Conservation (phyloP, 2,113 vertebrate genomes). For the Callocephalon fimbriatum region DNA sequence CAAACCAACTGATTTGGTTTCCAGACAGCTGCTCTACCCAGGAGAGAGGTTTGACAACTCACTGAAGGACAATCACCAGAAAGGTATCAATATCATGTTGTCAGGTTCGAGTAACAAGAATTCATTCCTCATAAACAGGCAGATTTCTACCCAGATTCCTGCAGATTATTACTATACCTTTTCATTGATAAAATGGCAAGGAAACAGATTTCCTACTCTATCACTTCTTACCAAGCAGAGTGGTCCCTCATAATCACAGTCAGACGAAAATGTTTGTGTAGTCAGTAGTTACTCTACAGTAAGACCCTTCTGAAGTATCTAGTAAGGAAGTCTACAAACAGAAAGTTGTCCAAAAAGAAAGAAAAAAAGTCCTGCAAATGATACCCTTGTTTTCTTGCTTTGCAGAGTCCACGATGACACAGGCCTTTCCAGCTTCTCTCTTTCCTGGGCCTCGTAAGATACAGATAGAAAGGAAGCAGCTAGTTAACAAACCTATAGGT, state of each 20-base stretch:
- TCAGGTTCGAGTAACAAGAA: background rate
- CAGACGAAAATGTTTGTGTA: background rate
- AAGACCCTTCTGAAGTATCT: background rate
- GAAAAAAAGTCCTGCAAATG: background rate
- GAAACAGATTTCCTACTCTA: background rate
- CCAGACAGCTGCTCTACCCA: background rate
- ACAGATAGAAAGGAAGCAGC: background rate
- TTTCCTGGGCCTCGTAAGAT: background rate
- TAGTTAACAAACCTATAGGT: background rate
- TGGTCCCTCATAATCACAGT: background rate
- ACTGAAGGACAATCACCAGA: background rate
- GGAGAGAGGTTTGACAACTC: background rate
- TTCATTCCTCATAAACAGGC: background rate
- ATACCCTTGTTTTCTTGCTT: background rate
- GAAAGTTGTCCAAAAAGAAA: background rate
- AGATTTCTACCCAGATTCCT: background rate
- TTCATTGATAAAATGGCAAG: background rate
- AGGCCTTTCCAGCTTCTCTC: background rate
- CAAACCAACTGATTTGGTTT: background rate
- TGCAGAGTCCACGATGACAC: background rate
- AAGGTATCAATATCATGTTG: background rate
- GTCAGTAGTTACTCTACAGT: background rate
- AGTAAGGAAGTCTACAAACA: background rate
- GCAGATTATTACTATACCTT: background rate
- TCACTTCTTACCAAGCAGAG: background rate